Evolutionary conservation across 2,888 invertebrate genomes (phyloP), one percentile per base, ranked within the genome.

Genomic region (Spodoptera littoralis): DNA sequence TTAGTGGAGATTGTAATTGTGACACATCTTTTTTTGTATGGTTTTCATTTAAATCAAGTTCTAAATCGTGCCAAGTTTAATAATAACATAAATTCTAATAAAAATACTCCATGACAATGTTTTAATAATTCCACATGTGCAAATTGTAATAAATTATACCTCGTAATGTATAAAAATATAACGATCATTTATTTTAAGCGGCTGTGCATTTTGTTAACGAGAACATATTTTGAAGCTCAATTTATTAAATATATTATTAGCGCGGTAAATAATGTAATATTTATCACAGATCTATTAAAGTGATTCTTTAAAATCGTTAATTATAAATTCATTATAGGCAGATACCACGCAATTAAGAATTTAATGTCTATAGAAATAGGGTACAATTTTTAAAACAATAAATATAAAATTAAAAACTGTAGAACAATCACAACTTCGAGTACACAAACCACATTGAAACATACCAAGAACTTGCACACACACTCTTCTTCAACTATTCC

Each of bases 161-260:
- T 36, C 5, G 36, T 9, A 36, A 36, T 36, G 6, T 36, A 36
- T 36, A 36, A 36, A 36, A 36, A 36, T 36, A 36, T 36, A 54
- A 44, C 36, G 56, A 57, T 48, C 61, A 55, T 66, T 68, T 65
- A 67, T 70, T 70, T 60, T 63, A 69, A 69, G 51, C 55, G 64
- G 45, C 51, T 54, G 47, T 52, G 47, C 44, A 73, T 68, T 73
- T 67, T 61, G 36, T 36, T 36, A 5, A 68, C 54, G 74, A 48
- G 57, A 43, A n/a, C 60, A 13, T 43, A 36, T 41, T 55, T 58
- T 68, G 45, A 58, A 55, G 51, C 51, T 58, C 30, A 54, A 63
- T 67, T 70, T 52, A 55, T 52, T 60, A 45, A 73, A 66, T 43
- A 60, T 59, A 57, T 54, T 30, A 55, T 54, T 30, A 55, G 47